phyloP scores from a whole-genome alignment of 2,888 invertebrate genomes.

The Trichacis sp. region DNA sequence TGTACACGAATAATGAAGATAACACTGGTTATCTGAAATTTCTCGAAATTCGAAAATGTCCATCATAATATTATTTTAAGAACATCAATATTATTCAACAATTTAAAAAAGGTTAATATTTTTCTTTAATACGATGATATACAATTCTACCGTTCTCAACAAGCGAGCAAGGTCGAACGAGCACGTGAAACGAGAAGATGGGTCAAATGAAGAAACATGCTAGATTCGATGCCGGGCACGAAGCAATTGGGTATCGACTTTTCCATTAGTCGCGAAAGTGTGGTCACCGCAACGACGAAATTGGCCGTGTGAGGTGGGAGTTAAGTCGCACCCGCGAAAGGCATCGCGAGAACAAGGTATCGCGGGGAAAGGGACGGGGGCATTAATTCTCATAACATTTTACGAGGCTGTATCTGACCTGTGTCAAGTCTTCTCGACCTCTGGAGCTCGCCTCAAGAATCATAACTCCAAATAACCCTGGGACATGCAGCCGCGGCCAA shows the following conservation, averaged over 20 bases:
- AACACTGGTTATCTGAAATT: too few species aligned
- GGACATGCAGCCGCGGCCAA: constrained; percentile 66
- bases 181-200: constrained; percentile 20
- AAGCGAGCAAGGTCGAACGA: not conserved
- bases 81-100: too few species aligned
- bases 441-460: constrained; percentile 65
- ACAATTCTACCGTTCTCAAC: too few species aligned
- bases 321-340: constrained; percentile 34
- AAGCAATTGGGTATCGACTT: constrained; percentile 65
- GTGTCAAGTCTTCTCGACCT: constrained; percentile 65
- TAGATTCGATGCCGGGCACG: constrained; percentile 48
- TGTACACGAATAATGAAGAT: too few species aligned
- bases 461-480: constrained; percentile 68
- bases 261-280: constrained; percentile 65
- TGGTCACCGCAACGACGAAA: constrained; percentile 63
- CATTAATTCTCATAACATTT: constrained; percentile 70
- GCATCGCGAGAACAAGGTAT: constrained; percentile 33
- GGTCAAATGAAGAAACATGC: constrained; percentile 33
- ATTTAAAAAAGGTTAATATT: too few species aligned
- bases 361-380: constrained; percentile 32
- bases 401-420: constrained; percentile 68
- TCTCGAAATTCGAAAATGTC: constrained; percentile 6
- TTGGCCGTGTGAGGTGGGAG: constrained; percentile 57
- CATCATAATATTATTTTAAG: not conserved
- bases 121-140: too few species aligned